A percentile compares a stretch with the other conserved stretches of the same genome.
Conservation (phyloP, 1,140 invertebrate genomes). For the Aphelenchoides fujianensis region DNA sequence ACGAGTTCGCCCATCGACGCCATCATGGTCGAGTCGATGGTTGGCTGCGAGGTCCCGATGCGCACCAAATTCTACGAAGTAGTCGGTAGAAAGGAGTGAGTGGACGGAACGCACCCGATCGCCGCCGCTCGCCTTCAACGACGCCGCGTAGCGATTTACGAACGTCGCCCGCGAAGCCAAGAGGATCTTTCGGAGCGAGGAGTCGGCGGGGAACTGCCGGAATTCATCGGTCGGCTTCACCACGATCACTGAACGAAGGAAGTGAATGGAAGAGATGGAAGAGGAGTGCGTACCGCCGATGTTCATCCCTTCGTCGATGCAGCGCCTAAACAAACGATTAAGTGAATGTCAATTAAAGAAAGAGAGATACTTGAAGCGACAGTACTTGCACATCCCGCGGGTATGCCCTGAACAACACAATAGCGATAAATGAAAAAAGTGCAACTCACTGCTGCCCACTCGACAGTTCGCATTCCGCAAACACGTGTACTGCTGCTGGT, state of each 20-base stretch:
- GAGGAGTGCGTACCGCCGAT: not conserved
- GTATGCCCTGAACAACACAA: not conserved
- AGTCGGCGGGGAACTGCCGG: not conserved
- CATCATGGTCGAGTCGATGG: not conserved
- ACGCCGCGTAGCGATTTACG: not conserved
- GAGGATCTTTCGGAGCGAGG: not conserved
- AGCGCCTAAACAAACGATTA: too few species aligned
- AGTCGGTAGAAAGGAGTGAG: not conserved
- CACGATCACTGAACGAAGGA: slow-evolving; percentile 3
- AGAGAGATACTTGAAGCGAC: too few species aligned
- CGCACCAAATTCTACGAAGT: not conserved
- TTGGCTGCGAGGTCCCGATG: not conserved
- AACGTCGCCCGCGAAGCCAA: not conserved
- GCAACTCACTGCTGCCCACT: not conserved
- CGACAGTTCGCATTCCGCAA: not conserved
- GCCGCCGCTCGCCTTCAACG: not conserved
- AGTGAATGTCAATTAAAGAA: too few species aligned
- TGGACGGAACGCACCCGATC: not conserved
- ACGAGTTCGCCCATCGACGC: not conserved
- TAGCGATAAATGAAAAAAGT: too few species aligned
- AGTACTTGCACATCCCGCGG: not conserved
- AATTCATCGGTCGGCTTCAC: slow-evolving; percentile 6
- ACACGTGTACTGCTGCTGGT: not conserved
- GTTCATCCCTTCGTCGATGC: slow-evolving; percentile 1
- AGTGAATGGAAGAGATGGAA: not conserved